Evolutionary conservation across 2,113 vertebrate genomes (phyloP).

Genomic region (Lagenorhynchus albirostris): DNA sequence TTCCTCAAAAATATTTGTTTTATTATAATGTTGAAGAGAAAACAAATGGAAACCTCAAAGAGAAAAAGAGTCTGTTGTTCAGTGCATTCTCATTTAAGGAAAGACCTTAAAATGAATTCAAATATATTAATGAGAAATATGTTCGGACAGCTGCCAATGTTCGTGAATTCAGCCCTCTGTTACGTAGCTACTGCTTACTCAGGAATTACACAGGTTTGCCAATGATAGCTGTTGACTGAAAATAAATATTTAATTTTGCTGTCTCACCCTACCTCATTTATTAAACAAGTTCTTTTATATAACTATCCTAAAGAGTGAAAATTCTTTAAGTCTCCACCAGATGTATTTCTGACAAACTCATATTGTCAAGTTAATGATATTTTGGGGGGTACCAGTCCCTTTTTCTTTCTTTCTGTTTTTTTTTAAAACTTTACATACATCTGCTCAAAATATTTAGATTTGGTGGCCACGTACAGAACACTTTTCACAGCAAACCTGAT

Average conservation of each 20-base stretch:
- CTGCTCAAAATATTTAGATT: constrained; percentile 18
- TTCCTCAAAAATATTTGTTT: neutral
- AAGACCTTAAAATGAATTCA: constrained; percentile 33
- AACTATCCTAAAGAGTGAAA: neutral
- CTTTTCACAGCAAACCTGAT: constrained; percentile 25
- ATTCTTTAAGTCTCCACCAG: neutral
- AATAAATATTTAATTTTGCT: constrained; percentile 46
- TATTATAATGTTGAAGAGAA: neutral
- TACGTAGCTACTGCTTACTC: neutral
- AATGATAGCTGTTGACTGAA: neutral
- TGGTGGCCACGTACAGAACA: neutral
- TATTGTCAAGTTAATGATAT: neutral
- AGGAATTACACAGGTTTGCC: neutral
- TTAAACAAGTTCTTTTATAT: neutral
- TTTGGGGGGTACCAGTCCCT: neutral
- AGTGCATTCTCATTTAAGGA: neutral
- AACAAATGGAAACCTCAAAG: constrained; percentile 9
- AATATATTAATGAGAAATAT: constrained; percentile 11
- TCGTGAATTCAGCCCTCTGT: neutral
- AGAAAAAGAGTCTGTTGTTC: neutral
- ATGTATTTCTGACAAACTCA: constrained; percentile 23
- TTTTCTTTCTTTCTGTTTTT: neutral
- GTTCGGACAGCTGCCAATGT: neutral
- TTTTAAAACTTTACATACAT: neutral
- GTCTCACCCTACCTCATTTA: neutral